phyloP scores from a whole-genome alignment of 2,797 vertebrate species.

The Austrolebias charrua region DNA sequence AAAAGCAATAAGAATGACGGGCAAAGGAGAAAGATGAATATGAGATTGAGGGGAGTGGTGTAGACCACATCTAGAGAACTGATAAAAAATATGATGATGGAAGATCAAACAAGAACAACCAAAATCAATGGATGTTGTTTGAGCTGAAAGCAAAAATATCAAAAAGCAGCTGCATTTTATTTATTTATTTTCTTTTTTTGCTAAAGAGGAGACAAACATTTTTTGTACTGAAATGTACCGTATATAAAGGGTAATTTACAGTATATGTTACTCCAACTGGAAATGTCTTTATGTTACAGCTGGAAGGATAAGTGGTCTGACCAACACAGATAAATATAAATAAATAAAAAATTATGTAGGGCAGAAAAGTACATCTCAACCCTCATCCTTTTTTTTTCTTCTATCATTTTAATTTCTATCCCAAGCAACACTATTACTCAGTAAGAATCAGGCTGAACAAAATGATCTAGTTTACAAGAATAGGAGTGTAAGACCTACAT shows the following conservation, averaged over 20 bases:
- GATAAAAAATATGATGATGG: slow-evolving; percentile 23
- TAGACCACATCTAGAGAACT: slow-evolving; percentile 8
- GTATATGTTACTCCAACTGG: too few relatives aligned
- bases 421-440: slow-evolving; percentile 65
- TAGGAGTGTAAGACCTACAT: slow-evolving; percentile 71
- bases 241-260: neutral
- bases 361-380: slow-evolving; percentile 52
- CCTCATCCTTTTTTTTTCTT: slow-evolving; percentile 41
- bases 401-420: slow-evolving; percentile 55
- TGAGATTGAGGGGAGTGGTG: neutral
- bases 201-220: slow-evolving; percentile 10
- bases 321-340: slow-evolving; percentile 39
- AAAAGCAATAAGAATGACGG: slow-evolving; percentile 11
- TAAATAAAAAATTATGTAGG: slow-evolving; percentile 58
- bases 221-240: slow-evolving; percentile 1
- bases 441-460: slow-evolving; percentile 60
- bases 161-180: slow-evolving; percentile 26
- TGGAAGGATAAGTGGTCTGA: slow-evolving; percentile 34
- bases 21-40: slow-evolving; percentile 2
- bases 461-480: slow-evolving; percentile 77
- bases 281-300: slow-evolving; percentile 6
- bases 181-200: slow-evolving; percentile 12
- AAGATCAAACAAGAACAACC: slow-evolving; percentile 28
- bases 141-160: slow-evolving; percentile 10
- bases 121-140: slow-evolving; percentile 4